phyloP scores from a whole-genome alignment of 2,888 invertebrate genomes.

The Pristionchus japonicus region DNA sequence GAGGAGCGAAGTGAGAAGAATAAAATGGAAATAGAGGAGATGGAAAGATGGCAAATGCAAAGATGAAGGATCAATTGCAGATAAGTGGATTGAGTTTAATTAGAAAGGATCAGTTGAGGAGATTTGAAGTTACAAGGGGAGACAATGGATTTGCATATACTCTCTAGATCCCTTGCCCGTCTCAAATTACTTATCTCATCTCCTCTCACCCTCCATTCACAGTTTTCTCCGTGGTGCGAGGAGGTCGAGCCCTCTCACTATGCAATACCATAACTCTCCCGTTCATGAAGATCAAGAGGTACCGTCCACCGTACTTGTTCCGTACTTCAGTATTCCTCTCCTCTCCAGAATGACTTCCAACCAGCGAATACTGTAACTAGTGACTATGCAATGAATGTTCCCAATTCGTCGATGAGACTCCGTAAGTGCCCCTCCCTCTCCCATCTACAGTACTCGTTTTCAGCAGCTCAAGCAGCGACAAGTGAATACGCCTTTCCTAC shows the following conservation, averaged over 20 bases:
- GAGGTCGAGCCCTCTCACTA: conserved; percentile 3
- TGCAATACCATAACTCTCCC: background rate
- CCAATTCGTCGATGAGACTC: conserved; percentile 11
- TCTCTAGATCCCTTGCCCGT: background rate
- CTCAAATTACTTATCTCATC: background rate
- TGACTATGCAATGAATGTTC: conserved; percentile 42
- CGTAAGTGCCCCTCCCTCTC: background rate
- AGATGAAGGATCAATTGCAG: background rate
- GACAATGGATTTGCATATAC: background rate
- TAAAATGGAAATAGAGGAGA: conserved; percentile 33
- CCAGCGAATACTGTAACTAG: background rate
- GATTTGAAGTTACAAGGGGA: background rate
- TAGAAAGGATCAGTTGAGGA: background rate
- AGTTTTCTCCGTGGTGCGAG: background rate
- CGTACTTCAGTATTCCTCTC: background rate
- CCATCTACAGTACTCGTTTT: too few relatives aligned
- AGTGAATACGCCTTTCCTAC: conserved; percentile 17
- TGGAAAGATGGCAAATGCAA: background rate
- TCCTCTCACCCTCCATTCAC: conserved; percentile 1
- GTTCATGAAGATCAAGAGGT: conserved; percentile 7
- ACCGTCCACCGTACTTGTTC: background rate
- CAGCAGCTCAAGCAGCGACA: background rate
- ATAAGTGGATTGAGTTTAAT: background rate
- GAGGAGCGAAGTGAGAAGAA: background rate
- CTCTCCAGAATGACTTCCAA: conserved; percentile 22